Base-by-base conservation (phyloP, 2,113 vertebrate species). In the Tenebrosternarchus preto region DNA sequence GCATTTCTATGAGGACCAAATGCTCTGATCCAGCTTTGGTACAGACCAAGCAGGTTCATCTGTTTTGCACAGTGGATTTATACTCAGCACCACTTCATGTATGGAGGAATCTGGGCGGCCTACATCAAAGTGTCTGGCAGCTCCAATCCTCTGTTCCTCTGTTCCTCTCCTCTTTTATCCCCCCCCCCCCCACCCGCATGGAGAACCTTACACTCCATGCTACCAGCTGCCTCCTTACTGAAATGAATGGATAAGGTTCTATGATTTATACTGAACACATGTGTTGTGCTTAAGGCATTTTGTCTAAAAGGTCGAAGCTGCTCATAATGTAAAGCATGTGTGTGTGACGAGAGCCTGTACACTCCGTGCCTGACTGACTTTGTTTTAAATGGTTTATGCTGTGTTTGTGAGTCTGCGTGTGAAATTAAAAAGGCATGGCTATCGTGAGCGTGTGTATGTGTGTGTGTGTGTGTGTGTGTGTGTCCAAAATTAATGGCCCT, bases 201-300 rank as follows among this genome's bases (percentile, higher is more conserved):
- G n/a, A n/a, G n/a, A n/a, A n/a, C n/a, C n/a, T n/a, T n/a, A n/a
- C n/a, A n/a, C n/a, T n/a, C n/a, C n/a, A n/a, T 79, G 85, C 57
- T 67, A 68, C 36, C 69, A n/a, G n/a, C n/a, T n/a, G n/a, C 76
- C 80, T 57, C 87, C 84, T 89, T 91, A 90, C 90, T 92, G 92
- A 91, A 92, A 91, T 90, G 88, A 90, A 92, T 90, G 88, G 87
- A 86, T 88, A 87, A 86, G 55, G 85, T 88, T 88, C 89, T 92
- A 91, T 90, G 86, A 86, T 87, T 88, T 89, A 86, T 91, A 91
- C 91, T 91, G 86, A 92, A 90, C 85, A 85, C 86, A 88, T 90
- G 88, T 73, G 25, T 63, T 85, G 88, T 87, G 86, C 86, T 87
- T 87, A 84, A 88, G 87, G 77, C 76, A 82, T 85, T 85, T 79